These are phyloP conservation scores for Montipora sp. DNA, from an alignment of 64 coral and sea anemone species.

Conservation along the genomic window DNA sequence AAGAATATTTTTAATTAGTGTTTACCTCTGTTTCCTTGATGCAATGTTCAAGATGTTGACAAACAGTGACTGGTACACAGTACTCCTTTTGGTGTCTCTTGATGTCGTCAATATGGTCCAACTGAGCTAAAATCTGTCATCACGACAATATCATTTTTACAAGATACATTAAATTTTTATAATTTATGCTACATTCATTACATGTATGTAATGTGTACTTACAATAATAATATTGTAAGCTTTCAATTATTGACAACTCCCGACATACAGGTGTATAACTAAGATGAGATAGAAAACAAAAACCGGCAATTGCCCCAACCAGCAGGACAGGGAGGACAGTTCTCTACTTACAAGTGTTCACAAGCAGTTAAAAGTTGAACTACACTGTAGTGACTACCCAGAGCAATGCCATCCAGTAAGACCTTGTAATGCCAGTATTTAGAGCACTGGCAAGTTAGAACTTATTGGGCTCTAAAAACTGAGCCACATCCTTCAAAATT, in stretches of 20 bases:
- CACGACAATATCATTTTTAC: not conserved
- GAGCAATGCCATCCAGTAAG: not conserved
- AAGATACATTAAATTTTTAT: not conserved
- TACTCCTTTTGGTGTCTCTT: slow-evolving; percentile 92
- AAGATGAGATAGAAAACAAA: no score
- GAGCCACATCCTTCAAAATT: no score
- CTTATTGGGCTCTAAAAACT: no score
- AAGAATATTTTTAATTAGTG: no score
- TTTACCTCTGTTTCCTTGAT: slow-evolving; percentile 97
- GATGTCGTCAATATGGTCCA: slow-evolving; percentile 86
- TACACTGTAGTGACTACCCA: not conserved
- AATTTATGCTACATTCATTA: not conserved
- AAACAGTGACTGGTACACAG: slow-evolving; percentile 91
- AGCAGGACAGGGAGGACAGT: no score
- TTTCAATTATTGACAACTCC: no score
- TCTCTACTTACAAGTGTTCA: not conserved
- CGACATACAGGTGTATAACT: no score
- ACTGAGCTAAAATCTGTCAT: slow-evolving; percentile 78
- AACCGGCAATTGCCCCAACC: no score
- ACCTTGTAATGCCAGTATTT: not conserved
- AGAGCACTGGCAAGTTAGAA: not conserved
- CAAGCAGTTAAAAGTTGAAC: not conserved
- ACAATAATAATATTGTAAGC: no score
- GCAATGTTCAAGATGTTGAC: slow-evolving; percentile 99
- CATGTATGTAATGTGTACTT: no score